Conservation (phyloP, 1,140 invertebrate species). For the Stegodyphus mimosarum region DNA sequence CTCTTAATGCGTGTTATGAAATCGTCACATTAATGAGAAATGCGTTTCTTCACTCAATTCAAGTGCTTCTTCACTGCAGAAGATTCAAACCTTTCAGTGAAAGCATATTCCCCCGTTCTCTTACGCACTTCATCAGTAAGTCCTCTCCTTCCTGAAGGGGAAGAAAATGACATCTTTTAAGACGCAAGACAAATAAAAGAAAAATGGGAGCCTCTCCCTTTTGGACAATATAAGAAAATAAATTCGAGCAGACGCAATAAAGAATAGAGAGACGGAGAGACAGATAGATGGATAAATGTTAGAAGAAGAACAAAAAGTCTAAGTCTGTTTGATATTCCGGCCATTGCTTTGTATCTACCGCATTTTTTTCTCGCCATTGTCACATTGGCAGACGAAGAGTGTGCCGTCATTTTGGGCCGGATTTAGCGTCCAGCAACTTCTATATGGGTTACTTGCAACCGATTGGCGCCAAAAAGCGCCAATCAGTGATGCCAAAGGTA, state of each 20-base stretch:
- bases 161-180: conserved; percentile 41
- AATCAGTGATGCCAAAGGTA: too few species aligned
- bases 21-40: too few species aligned
- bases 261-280: conserved; percentile 36
- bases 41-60: too few species aligned
- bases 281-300: conserved; percentile 10
- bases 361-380: conserved; percentile 36
- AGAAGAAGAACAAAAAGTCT: not conserved
- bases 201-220: not conserved
- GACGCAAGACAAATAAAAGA: conserved; percentile 13
- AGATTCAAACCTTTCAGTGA: too few species aligned
- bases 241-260: conserved; percentile 50
- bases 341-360: conserved; percentile 40
- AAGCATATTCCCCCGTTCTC: not conserved
- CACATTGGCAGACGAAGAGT: conserved; percentile 20
- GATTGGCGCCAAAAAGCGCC: not conserved
- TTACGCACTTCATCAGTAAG: conserved; percentile 31
- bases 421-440: conserved; percentile 27
- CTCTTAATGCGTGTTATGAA: too few species aligned
- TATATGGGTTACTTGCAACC: not conserved
- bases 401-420: conserved; percentile 49
- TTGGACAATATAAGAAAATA: conserved; percentile 39
- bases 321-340: conserved; percentile 54
- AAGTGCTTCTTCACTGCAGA: too few species aligned
- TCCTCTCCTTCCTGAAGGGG: conserved; percentile 3